These are phyloP conservation scores for Epirrita christyi DNA, from an alignment of 2,888 invertebrate genomes.

Conservation along the genomic window DNA sequence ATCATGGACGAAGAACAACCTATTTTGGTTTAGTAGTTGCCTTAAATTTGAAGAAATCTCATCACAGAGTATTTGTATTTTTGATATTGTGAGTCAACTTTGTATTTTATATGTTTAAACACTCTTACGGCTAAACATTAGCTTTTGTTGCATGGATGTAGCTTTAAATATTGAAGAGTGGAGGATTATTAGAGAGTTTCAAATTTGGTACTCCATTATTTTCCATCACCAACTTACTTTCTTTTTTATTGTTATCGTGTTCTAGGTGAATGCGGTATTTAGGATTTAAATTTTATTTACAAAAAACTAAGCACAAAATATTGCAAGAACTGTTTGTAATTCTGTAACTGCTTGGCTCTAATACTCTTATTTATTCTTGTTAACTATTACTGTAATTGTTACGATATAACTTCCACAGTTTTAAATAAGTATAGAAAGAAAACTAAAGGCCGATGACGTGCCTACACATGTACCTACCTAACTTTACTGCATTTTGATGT, in stretches of 20 bases:
- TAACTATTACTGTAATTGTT: not conserved
- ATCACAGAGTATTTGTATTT: not conserved
- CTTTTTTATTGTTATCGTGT: too few relatives aligned
- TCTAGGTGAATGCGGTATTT: too few relatives aligned
- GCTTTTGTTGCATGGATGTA: slow-evolving; percentile 1
- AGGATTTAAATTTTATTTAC: too few relatives aligned
- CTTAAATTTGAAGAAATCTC: not conserved
- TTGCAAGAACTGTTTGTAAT: not conserved
- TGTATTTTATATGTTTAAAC: not conserved
- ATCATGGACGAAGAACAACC: not conserved
- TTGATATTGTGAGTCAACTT: slow-evolving; percentile 1
- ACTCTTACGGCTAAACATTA: not conserved
- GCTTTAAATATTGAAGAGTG: slow-evolving; percentile 16
- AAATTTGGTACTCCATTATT: too few relatives aligned
- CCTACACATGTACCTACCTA: not conserved
- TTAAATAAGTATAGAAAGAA: not conserved
- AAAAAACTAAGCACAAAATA: not conserved
- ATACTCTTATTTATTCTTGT: slow-evolving; percentile 9
- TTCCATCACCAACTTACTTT: too few relatives aligned
- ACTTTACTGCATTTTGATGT: slow-evolving; percentile 1
- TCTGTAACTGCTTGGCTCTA: not conserved
- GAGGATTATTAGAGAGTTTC: too few relatives aligned
- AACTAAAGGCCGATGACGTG: not conserved
- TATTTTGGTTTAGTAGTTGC: slow-evolving; percentile 3
- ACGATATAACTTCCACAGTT: not conserved